These are phyloP conservation scores for Sinocyclocheilus maitianheensis DNA, from an alignment of 2,113 vertebrate species.

Conservation along the genomic window DNA sequence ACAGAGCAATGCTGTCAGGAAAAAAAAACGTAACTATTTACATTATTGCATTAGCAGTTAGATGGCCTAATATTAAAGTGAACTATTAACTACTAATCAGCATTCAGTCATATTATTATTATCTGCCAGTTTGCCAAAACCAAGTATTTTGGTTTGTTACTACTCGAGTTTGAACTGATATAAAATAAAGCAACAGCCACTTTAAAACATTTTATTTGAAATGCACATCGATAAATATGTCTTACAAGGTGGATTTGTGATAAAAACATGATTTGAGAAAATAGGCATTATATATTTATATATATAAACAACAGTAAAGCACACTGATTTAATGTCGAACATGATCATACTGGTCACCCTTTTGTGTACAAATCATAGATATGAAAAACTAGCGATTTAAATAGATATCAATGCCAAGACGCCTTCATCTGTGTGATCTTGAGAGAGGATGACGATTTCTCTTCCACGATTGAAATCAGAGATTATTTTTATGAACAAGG, in stretches of 20 bases:
- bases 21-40: background rate
- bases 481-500: conserved; percentile 83
- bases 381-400: conserved; percentile 30
- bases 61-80: background rate
- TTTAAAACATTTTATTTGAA: conserved; percentile 29
- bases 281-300: conserved; percentile 7
- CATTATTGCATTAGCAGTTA: background rate
- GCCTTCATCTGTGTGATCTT: background rate
- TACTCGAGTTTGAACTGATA: no score
- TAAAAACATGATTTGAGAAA: conserved; percentile 11
- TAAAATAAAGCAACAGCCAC: background rate
- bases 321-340: background rate
- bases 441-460: conserved; percentile 36
- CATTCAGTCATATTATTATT: background rate
- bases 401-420: background rate
- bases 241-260: background rate
- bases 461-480: conserved; percentile 68
- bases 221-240: conserved; percentile 7
- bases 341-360: background rate
- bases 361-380: conserved; percentile 29
- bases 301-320: background rate
- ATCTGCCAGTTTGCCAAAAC: background rate
- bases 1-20: no score
- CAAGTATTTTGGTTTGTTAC: background rate
- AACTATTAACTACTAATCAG: background rate